These are phyloP conservation scores for Kryptolebias marmoratus DNA, from an alignment of 2,113 vertebrate genomes.

Conservation along the genomic window DNA sequence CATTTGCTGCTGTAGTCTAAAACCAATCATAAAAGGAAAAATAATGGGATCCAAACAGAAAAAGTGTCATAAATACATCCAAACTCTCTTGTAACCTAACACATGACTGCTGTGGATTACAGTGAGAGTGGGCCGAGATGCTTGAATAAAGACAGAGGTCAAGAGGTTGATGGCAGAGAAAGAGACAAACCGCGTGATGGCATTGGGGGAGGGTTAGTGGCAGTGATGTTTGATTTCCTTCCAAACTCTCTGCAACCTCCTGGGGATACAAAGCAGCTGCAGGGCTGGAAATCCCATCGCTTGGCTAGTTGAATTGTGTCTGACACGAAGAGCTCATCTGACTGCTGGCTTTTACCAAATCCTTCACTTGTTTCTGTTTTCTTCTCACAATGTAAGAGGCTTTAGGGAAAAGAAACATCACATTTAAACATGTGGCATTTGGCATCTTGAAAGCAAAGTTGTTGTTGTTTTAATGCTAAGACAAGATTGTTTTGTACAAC, in stretches of 20 bases:
- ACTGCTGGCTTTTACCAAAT: conserved; percentile 22
- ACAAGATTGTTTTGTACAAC: not conserved
- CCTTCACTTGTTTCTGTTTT: conserved; percentile 9
- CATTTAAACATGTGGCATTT: not conserved
- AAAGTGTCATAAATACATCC: conserved; percentile 5
- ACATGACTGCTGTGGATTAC: conserved; percentile 33
- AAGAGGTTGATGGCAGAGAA: conserved; percentile 28
- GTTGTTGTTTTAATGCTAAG: not conserved
- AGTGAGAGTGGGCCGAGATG: conserved; percentile 16
- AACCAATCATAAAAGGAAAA: not conserved
- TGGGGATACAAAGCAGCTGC: conserved; percentile 52
- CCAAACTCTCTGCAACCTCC: conserved; percentile 47
- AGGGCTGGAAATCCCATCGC: conserved; percentile 40
- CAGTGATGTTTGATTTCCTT: conserved; percentile 52
- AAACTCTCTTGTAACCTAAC: conserved; percentile 27
- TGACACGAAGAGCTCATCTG: conserved; percentile 15
- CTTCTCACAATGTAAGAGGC: not conserved
- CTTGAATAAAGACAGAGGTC: conserved; percentile 22
- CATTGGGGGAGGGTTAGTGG: conserved; percentile 27
- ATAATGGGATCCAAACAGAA: conserved; percentile 10
- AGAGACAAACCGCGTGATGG: conserved; percentile 27
- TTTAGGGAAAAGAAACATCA: not conserved
- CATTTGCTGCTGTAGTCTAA: no score
- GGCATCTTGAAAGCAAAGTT: not conserved
- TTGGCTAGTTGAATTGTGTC: conserved; percentile 40